A percentile compares a stretch with the other conserved stretches of the same genome.
These are phyloP conservation scores for Eulacestoma nigropectus DNA, from an alignment of 2,113 vertebrate species.

Conservation along the genomic window DNA sequence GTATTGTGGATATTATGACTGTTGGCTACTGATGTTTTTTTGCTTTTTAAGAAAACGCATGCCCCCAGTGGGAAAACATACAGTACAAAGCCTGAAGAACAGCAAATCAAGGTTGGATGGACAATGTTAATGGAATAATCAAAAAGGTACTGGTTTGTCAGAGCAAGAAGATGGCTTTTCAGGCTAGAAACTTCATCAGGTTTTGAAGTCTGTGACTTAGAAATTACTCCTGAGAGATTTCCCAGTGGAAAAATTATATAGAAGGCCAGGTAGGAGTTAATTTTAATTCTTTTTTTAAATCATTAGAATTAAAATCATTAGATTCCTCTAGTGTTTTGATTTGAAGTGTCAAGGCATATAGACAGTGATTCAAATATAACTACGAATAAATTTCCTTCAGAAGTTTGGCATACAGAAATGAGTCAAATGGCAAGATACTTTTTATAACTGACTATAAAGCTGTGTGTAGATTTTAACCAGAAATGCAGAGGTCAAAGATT, in stretches of 20 bases:
- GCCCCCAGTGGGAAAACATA: not conserved
- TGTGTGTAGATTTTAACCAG: not conserved
- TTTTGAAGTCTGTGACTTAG: not conserved
- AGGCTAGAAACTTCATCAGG: not conserved
- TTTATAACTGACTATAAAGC: constrained; percentile 24
- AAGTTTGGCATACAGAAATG: not conserved
- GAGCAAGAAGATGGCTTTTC: not conserved
- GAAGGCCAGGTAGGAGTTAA: not conserved
- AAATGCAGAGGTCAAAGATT: not conserved
- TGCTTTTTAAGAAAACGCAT: not conserved
- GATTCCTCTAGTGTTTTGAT: constrained; percentile 19
- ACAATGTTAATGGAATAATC: not conserved
- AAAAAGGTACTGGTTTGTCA: not conserved
- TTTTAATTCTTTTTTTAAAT: not conserved
- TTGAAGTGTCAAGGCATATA: not conserved
- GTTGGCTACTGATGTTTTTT: not conserved
- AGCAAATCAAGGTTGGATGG: not conserved
- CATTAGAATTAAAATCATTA: constrained; percentile 14
- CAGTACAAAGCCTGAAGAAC: not conserved
- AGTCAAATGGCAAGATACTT: constrained; percentile 38
- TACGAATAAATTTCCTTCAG: not conserved
- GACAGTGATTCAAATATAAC: constrained; percentile 12
- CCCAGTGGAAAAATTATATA: not conserved
- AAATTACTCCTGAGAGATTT: not conserved
- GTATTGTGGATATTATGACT: not conserved